Evolutionary conservation across 2,113 vertebrate genomes (phyloP), one percentile per base, ranked within the genome.

Genomic region (Stegostoma tigrinum): DNA sequence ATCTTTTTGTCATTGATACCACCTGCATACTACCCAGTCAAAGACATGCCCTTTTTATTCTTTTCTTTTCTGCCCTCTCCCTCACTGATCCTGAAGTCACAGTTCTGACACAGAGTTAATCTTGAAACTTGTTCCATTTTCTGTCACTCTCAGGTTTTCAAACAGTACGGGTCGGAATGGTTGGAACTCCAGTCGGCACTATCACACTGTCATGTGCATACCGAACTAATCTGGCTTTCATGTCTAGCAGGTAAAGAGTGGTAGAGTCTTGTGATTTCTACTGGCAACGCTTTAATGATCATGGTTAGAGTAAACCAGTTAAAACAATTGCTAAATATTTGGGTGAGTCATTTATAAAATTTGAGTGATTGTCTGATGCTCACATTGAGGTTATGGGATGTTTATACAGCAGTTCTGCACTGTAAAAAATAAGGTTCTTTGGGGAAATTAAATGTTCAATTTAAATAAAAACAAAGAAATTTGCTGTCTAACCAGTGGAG

Each of bases 131-230:
- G n/a, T 55, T 90, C 30, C 14, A 61, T 52, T 89, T 52, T 61
- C n/a, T 83, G n/a, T 83, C 42, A 64, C 48, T 95, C 66, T 24
- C 38, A 55, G 99, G 99, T 96, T 99, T 99, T 96, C 99, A 99
- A 97, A 99, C 98, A 24, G 98, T 99, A 95, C 99, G 99, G 68
- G 98, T 99, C 90, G 99, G 99, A 21, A 98, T 99, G 42, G 99
- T 99, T 48, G 99, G 98, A 72, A 99, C 99, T 0, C 99, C 99
- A 0, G 97, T 99, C 3, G 99, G 99, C 95, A 99, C 99, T 45
- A 98, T 99, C 96, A 99, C 98, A 24, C 98, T 99, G 95, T 99
- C 99, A 7, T 99, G 99, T 97, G 99, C 99, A 95, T 99, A 99
- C 96, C 98, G 99, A 97, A 99, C 99, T 96, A 99, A 99, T 97